Evolutionary conservation across 2,797 vertebrate species (phyloP).

Genomic region (Channa striata): DNA sequence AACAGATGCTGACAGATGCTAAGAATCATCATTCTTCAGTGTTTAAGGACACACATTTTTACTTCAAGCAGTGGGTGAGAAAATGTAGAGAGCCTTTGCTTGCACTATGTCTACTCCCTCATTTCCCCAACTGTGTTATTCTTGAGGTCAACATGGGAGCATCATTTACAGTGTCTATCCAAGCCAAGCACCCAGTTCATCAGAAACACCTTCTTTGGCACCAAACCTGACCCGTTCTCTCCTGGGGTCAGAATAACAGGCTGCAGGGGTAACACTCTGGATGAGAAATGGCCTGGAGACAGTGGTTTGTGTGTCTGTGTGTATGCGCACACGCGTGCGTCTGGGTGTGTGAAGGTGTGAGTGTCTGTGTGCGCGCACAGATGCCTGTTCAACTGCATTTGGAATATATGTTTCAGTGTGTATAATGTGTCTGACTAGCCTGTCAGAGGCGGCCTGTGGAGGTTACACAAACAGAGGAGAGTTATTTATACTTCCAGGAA

Average conservation of each 20-base stretch:
- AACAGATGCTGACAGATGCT: conserved; percentile 41
- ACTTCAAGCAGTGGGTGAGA: conserved; percentile 41
- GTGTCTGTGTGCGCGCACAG: conserved; percentile 4
- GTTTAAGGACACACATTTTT: conserved; percentile 46
- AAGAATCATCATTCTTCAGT: conserved; percentile 34
- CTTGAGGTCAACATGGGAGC: conserved; percentile 64
- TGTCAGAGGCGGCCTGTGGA: conserved; percentile 84
- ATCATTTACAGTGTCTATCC: conserved; percentile 83
- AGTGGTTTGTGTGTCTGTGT: conserved; percentile 47
- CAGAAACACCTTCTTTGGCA: conserved; percentile 79
- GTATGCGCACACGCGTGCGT: conserved; percentile 33
- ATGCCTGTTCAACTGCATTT: conserved; percentile 70
- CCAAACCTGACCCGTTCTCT: conserved; percentile 72
- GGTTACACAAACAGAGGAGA: conserved; percentile 92
- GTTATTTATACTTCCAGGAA: conserved; percentile 95
- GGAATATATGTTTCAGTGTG: conserved; percentile 76
- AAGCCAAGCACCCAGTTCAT: conserved; percentile 79
- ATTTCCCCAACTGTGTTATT: conserved; percentile 65
- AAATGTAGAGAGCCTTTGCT: conserved; percentile 40
- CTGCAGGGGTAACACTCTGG: conserved; percentile 69
- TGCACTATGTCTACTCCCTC: conserved; percentile 45
- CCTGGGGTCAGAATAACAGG: conserved; percentile 80
- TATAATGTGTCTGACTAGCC: conserved; percentile 84
- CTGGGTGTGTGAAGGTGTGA: conserved; percentile 28
- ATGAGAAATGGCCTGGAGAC: conserved; percentile 79